Evolutionary conservation across 1,140 invertebrate species (phyloP).

Genomic region (Coboldia fuscipes): DNA sequence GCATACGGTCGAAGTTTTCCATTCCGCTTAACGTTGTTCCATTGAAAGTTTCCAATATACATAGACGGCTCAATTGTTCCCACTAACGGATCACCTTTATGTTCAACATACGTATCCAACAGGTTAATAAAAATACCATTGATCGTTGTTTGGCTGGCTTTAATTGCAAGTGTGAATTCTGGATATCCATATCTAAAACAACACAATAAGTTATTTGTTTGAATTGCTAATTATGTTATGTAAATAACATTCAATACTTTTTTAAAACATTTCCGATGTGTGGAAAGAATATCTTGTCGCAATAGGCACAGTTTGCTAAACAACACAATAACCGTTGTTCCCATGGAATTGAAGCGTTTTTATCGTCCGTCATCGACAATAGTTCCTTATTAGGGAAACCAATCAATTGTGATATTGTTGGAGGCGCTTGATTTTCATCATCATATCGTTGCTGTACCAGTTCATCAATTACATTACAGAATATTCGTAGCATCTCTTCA

Average conservation of each 20-base stretch:
- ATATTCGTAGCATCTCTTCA: conserved; percentile 45
- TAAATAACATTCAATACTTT: conserved; percentile 12
- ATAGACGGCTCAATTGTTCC: conserved; percentile 89
- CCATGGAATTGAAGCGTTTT: conserved; percentile 31
- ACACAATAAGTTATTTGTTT: conserved; percentile 2
- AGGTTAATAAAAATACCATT: conserved; percentile 44
- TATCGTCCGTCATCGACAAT: conserved; percentile 5
- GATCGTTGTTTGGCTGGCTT: conserved; percentile 30
- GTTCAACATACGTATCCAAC: conserved; percentile 68
- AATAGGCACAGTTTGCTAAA: conserved; percentile 77
- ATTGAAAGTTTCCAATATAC: conserved; percentile 76
- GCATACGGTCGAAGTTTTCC: conserved; percentile 70
- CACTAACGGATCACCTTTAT: conserved; percentile 79
- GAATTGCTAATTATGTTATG: conserved; percentile 1
- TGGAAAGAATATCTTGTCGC: conserved; percentile 46
- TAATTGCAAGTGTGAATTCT: conserved; percentile 35
- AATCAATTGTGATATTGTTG: conserved; percentile 36
- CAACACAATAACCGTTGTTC: conserved; percentile 66
- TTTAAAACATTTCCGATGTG: conserved; percentile 38
- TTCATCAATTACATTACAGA: conserved; percentile 36
- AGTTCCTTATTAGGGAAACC: conserved; percentile 33
- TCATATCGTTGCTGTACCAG: conserved; percentile 39
- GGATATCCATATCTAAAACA: conserved; percentile 39
- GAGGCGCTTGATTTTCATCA: conserved; percentile 27
- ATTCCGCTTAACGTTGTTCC: conserved; percentile 51